These are phyloP conservation scores for Antechinus flavipes DNA, from an alignment of 2,113 vertebrate species.

Conservation along the genomic window DNA sequence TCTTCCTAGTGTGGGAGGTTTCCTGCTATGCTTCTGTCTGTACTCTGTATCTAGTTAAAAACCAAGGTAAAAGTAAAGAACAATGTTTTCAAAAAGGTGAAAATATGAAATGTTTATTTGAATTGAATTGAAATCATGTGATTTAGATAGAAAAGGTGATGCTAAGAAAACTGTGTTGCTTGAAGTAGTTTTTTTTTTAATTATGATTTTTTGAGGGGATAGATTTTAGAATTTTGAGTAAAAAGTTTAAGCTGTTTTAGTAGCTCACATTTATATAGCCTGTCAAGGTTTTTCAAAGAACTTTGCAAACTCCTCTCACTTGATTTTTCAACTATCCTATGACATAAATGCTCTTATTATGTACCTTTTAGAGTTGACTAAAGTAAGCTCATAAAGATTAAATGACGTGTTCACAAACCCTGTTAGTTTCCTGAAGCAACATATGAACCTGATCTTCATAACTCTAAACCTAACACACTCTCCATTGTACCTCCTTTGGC, in stretches of 20 bases:
- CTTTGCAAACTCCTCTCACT: not conserved
- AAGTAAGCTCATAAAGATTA: not conserved
- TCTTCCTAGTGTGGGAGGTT: conserved; percentile 60
- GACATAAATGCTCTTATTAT: not conserved
- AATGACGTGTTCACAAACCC: not conserved
- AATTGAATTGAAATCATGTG: conserved; percentile 22
- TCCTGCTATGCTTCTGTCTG: conserved; percentile 63
- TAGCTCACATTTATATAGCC: not conserved
- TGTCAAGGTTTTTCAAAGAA: not conserved
- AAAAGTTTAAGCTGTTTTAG: not conserved
- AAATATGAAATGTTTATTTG: conserved; percentile 37
- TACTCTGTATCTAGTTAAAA: conserved; percentile 4
- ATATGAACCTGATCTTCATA: not conserved
- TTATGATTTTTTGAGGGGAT: not conserved
- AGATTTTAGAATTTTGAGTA: conserved; percentile 19
- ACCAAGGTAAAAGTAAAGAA: conserved; percentile 4
- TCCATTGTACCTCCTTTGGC: not conserved
- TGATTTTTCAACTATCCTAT: not conserved
- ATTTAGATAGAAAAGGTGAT: conserved; percentile 15
- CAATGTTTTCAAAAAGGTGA: conserved; percentile 37
- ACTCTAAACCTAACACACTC: not conserved
- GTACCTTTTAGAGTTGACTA: not conserved
- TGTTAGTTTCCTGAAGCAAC: not conserved
- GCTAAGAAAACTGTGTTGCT: conserved; percentile 59
- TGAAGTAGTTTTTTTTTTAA: conserved; percentile 3